Percentiles rank a stretch among this genome's conserved stretches.
Evolutionary conservation across 2,888 invertebrate species (phyloP).

Genomic region (Drosophila greeni): DNA sequence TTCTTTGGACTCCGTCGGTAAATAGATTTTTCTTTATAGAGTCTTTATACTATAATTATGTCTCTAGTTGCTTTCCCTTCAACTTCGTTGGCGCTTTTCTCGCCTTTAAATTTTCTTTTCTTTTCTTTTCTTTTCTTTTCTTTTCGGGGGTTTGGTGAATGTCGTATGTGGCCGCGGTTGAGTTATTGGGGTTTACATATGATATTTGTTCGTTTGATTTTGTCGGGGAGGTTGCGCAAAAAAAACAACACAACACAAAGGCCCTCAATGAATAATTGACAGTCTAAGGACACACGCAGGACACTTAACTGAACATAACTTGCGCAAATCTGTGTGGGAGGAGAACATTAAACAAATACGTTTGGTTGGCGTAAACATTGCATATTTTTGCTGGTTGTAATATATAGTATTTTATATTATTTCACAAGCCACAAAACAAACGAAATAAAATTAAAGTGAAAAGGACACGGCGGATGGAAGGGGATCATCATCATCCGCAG

Average conservation of each 20-base stretch:
- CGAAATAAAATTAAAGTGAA: slow-evolving; percentile 2
- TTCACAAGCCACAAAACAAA: slow-evolving; percentile 26
- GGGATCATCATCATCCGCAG: neutral
- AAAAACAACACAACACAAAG: slow-evolving; percentile 67
- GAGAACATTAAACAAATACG: slow-evolving; percentile 49
- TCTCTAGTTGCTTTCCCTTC: slow-evolving; percentile 46
- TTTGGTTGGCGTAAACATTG: slow-evolving; percentile 31
- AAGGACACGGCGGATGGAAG: neutral
- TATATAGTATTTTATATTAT: slow-evolving; percentile 9
- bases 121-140: slow-evolving; percentile 19
- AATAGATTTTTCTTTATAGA: slow-evolving; percentile 23
- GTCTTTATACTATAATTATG: slow-evolving; percentile 45
- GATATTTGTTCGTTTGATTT: slow-evolving; percentile 28
- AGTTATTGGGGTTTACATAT: slow-evolving; percentile 50
- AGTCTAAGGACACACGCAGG: slow-evolving; percentile 69
- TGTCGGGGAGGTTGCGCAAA: slow-evolving; percentile 55
- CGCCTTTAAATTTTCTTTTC: slow-evolving; percentile 1
- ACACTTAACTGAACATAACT: slow-evolving; percentile 71
- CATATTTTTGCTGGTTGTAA: slow-evolving; percentile 36
- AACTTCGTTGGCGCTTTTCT: slow-evolving; percentile 43
- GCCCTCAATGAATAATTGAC: slow-evolving; percentile 69
- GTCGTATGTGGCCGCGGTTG: slow-evolving; percentile 77
- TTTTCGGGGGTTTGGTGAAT: slow-evolving; percentile 78
- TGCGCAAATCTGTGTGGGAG: slow-evolving; percentile 67
- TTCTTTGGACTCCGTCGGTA: slow-evolving; percentile 30